A percentile compares a stretch with the other conserved stretches of the same genome.
phyloP scores from a whole-genome alignment of 1,140 invertebrate species.

The Tetragnatha versicolor region DNA sequence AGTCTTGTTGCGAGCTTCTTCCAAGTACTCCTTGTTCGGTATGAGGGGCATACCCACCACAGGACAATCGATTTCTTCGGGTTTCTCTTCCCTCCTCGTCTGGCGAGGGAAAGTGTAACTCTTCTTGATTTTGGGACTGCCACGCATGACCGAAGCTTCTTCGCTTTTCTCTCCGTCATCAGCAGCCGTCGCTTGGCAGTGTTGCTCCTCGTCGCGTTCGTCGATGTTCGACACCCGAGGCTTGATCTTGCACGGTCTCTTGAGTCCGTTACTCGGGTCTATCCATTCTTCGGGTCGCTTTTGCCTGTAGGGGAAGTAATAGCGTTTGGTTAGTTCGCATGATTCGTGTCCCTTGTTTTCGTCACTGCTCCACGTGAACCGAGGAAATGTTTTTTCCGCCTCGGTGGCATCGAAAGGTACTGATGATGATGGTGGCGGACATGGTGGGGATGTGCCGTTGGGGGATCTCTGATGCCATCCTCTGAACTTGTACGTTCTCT shows the following conservation, averaged over 20 bases:
- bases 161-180: too few relatives aligned
- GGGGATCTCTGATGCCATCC: too few relatives aligned
- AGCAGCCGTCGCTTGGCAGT: too few relatives aligned
- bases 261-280: background rate
- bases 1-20: too few relatives aligned
- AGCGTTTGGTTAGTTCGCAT: background rate
- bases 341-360: background rate
- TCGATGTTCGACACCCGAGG: background rate
- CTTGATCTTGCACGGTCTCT: background rate
- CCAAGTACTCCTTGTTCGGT: background rate
- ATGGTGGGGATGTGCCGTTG: background rate
- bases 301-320: constrained; percentile 21
- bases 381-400: background rate
- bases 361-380: too few relatives aligned
- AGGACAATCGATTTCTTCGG: background rate
- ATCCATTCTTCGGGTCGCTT: constrained; percentile 8
- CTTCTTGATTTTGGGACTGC: background rate
- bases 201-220: too few relatives aligned
- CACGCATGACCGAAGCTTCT: background rate
- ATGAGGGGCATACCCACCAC: background rate
- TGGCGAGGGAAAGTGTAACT: background rate
- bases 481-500: too few relatives aligned
- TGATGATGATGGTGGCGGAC: background rate
- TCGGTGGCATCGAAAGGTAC: background rate
- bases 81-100: background rate